A percentile compares a stretch with the other conserved stretches of the same genome.
Conservation (phyloP, 2,113 vertebrate species). For the Psilopsiagon aurifrons region DNA sequence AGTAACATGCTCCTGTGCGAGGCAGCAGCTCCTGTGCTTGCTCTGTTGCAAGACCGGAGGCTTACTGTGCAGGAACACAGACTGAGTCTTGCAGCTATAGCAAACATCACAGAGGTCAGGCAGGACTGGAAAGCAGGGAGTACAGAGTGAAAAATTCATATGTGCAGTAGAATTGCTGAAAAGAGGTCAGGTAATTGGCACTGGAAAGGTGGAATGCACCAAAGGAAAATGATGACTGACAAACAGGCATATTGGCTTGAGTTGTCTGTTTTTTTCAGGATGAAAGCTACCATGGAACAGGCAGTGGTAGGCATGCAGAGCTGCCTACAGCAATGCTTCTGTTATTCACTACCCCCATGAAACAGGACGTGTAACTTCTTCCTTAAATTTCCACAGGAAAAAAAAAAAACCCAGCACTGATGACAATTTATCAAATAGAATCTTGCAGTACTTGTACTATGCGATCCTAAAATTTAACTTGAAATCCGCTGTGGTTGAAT, state of each 20-base stretch:
- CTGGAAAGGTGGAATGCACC: not conserved
- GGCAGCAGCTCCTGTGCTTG: conserved; percentile 45
- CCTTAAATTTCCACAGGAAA: not conserved
- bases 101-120: not conserved
- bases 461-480: not conserved
- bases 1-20: conserved; percentile 61
- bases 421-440: not conserved
- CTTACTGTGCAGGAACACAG: not conserved
- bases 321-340: not conserved
- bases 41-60: not conserved
- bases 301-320: not conserved
- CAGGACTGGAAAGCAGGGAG: not conserved
- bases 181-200: not conserved
- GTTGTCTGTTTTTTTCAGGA: not conserved
- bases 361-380: not conserved
- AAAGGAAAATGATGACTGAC: not conserved
- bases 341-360: not conserved
- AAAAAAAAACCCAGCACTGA: not conserved
- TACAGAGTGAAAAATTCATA: not conserved
- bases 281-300: not conserved
- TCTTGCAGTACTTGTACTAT: not conserved
- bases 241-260: not conserved
- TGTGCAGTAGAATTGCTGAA: not conserved
- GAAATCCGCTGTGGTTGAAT: not conserved
- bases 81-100: not conserved